Evolutionary conservation across 64 coral and sea anemone genomes (phyloP).

Genomic region (Acropora yongei): DNA sequence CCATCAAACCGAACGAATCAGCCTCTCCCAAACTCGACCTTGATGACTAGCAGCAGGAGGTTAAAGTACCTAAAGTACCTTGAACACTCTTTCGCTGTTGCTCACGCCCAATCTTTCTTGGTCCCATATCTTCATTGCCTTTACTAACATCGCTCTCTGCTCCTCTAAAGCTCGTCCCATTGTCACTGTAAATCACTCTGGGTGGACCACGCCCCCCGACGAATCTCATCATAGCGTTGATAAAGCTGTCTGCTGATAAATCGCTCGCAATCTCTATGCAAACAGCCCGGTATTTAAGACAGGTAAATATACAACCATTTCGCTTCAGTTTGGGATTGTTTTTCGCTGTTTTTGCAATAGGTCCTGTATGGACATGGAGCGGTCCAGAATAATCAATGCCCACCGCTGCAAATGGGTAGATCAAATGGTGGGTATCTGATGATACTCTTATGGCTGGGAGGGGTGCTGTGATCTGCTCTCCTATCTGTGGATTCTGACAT

Average conservation of each 20-base stretch:
- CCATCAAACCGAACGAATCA: constrained; percentile 42
- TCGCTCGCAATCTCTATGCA: constrained; percentile 51
- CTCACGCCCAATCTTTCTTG: constrained; percentile 24
- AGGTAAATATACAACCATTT: constrained; percentile 50
- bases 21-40: constrained; percentile 54
- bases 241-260: constrained; percentile 61
- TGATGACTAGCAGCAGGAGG: constrained; percentile 36
- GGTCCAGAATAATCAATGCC: too few species aligned
- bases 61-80: constrained; percentile 34
- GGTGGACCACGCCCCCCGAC: constrained; percentile 58
- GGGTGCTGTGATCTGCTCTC: too few species aligned
- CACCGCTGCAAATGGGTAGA: too few species aligned
- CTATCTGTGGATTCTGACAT: too few species aligned
- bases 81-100: constrained; percentile 9
- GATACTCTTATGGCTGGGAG: too few species aligned
- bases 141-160: constrained; percentile 37
- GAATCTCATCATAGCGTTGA: constrained; percentile 60
- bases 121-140: constrained; percentile 38
- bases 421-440: too few species aligned
- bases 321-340: not conserved
- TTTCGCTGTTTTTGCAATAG: not conserved
- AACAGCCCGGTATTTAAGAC: constrained; percentile 65
- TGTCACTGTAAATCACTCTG: constrained; percentile 60
- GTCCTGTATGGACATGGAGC: not conserved
- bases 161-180: constrained; percentile 52